phyloP scores from a whole-genome alignment of 2,113 vertebrate species.

The Anolis carolinensis region DNA sequence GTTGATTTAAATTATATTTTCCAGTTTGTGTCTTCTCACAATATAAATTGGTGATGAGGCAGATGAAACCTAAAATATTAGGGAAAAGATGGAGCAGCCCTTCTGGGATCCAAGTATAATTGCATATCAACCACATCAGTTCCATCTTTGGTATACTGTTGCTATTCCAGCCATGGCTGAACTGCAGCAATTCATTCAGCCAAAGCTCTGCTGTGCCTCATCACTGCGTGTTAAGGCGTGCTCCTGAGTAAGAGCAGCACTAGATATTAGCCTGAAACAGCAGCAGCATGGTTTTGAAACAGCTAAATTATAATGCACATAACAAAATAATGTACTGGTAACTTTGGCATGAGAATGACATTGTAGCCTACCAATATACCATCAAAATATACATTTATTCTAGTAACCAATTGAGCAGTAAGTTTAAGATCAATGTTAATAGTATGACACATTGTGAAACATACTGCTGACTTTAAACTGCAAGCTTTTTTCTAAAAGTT shows the following conservation, averaged over 20 bases:
- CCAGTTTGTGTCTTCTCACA: constrained; percentile 48
- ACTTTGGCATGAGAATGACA: constrained; percentile 59
- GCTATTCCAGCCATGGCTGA: not conserved
- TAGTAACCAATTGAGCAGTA: not conserved
- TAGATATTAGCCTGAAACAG: not conserved
- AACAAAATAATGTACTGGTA: constrained; percentile 34
- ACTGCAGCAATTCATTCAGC: not conserved
- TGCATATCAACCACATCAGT: not conserved
- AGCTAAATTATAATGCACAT: not conserved
- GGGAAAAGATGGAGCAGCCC: not conserved
- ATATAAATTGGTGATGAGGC: not conserved
- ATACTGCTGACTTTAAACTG: not conserved
- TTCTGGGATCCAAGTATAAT: not conserved
- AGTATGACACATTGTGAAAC: rapidly evolving
- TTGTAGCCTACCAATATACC: constrained; percentile 14
- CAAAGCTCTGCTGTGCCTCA: not conserved
- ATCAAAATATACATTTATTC: not conserved
- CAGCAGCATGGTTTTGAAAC: not conserved
- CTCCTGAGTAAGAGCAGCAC: not conserved
- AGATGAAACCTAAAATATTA: not conserved
- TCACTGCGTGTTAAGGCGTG: not conserved
- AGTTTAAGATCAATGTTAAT: rapidly evolving
- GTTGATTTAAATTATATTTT: constrained; percentile 48
- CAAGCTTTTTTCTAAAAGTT: not conserved
- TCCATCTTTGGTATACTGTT: not conserved